Evolutionary conservation across 1,140 invertebrate species (phyloP), one percentile per base, ranked within the genome.

Genomic region (Lepidurus packardi): DNA sequence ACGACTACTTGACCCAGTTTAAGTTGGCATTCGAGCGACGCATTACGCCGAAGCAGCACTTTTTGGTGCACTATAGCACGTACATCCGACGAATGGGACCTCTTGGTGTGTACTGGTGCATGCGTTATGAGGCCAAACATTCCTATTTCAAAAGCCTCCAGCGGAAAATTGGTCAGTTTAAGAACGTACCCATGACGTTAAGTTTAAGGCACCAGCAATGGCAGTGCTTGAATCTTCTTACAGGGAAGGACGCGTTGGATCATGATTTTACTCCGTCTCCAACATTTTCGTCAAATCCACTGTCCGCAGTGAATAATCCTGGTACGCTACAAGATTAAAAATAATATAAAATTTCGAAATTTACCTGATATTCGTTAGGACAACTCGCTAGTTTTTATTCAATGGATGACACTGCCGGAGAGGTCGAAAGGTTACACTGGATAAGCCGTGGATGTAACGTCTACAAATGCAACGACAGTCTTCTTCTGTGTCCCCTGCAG

Each of bases 81-180:
- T 44, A 34, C 16, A 78, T 78, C 25, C 73, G 44, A 11, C 47
- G 42, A 7, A 16, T 78, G 16, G 78, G 78, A 77, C 78, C 78
- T 41, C 73, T 78, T 25, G 41, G 25, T 25, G 13, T 3, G 42
- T 42, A 41, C 13, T 78, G 78, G 73, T 74, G 65, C n/a, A 78
- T 78, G 78, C 47, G 78, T n/a, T 78, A 76, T 77, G 25, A 25
- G 78, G 78, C 73, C 16, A 77, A 78, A 34, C 65, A 78, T 41
- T 21, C 25, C 34, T 78, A 41, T n/a, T 78, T 78, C 21, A 78
- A 78, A 44, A 24, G 41, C 11, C 47, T 78, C 21, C 41, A 41
- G 41, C 75, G 75, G n/a, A 76, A 41, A 24, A 76, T 25, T 8
- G 75, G 75, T 10, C 41, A 76, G n/a, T 76, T 43, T 44, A 76